These are phyloP conservation scores for Sus cebifrons DNA, from an alignment of 2,797 vertebrate species.

Conservation along the genomic window DNA sequence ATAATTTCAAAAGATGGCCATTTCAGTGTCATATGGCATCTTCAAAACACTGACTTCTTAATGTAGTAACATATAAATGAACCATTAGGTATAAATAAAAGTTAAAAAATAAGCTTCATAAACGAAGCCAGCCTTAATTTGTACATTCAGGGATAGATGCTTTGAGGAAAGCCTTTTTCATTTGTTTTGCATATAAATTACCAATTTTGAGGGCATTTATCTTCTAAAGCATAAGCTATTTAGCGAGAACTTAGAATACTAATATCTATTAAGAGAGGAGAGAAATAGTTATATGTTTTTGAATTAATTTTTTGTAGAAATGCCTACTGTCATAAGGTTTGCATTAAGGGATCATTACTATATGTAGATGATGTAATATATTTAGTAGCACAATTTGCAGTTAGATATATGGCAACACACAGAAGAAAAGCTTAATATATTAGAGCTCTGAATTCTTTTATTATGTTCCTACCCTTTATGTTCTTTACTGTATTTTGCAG, in stretches of 20 bases:
- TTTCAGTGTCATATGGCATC: conserved; percentile 84
- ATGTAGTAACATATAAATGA: conserved; percentile 82
- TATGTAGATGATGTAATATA: conserved; percentile 61
- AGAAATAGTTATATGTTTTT: conserved; percentile 76
- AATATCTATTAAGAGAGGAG: conserved; percentile 70
- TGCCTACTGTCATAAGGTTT: conserved; percentile 68
- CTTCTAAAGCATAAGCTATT: conserved; percentile 80
- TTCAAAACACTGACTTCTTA: conserved; percentile 87
- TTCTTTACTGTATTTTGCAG: conserved; percentile 46
- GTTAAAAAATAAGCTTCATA: conserved; percentile 77
- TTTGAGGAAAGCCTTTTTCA: conserved; percentile 79
- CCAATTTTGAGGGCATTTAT: conserved; percentile 79
- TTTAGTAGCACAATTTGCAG: conserved; percentile 72
- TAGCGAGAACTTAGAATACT: conserved; percentile 71
- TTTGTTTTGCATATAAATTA: conserved; percentile 82
- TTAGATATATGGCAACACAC: conserved; percentile 40
- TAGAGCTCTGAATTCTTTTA: conserved; percentile 50
- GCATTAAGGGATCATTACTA: conserved; percentile 50
- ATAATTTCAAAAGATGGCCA: conserved; percentile 89
- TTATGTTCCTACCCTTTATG: conserved; percentile 57
- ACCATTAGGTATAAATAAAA: conserved; percentile 83
- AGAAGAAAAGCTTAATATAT: conserved; percentile 66
- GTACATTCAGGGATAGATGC: conserved; percentile 78
- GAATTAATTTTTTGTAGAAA: conserved; percentile 74
- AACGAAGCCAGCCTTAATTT: conserved; percentile 82